These are phyloP conservation scores for Oscheius onirici DNA, from an alignment of 2,888 invertebrate genomes.

Conservation along the genomic window DNA sequence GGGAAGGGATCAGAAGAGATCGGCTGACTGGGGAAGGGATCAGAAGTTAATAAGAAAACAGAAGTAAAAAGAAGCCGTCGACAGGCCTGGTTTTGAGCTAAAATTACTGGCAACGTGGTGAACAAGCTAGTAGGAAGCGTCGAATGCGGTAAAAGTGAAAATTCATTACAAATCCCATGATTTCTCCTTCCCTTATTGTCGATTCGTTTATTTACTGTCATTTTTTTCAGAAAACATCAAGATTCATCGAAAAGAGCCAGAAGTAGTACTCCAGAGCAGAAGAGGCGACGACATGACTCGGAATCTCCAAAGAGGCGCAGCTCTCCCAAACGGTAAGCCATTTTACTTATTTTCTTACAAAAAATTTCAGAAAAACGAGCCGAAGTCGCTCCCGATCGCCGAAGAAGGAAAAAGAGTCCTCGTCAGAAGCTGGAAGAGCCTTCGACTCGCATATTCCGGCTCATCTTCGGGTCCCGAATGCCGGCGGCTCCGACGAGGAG, in stretches of 20 bases:
- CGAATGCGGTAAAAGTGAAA: too few species aligned
- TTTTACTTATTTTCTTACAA: not conserved
- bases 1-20: too few species aligned
- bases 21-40: too few species aligned
- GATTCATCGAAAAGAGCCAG: not conserved
- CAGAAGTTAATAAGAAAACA: too few species aligned
- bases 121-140: too few species aligned
- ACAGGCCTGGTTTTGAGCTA: too few species aligned
- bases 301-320: not conserved
- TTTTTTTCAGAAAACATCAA: not conserved
- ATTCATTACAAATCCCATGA: too few species aligned
- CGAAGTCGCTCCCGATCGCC: slow-evolving; percentile 3
- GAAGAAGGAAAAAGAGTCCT: not conserved
- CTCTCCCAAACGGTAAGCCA: not conserved
- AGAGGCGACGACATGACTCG: not conserved
- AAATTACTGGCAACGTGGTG: too few species aligned
- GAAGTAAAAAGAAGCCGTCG: too few species aligned
- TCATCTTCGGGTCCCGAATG: not conserved
- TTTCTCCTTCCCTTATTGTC: too few species aligned
- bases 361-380: not conserved
- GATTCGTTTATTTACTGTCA: too few species aligned
- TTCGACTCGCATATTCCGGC: slow-evolving; percentile 7
- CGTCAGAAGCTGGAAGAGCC: not conserved
- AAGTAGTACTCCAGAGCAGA: not conserved
- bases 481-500: not conserved